These are phyloP conservation scores for Delphinapterus leucas DNA, from an alignment of 2,113 vertebrate genomes.

Conservation along the genomic window DNA sequence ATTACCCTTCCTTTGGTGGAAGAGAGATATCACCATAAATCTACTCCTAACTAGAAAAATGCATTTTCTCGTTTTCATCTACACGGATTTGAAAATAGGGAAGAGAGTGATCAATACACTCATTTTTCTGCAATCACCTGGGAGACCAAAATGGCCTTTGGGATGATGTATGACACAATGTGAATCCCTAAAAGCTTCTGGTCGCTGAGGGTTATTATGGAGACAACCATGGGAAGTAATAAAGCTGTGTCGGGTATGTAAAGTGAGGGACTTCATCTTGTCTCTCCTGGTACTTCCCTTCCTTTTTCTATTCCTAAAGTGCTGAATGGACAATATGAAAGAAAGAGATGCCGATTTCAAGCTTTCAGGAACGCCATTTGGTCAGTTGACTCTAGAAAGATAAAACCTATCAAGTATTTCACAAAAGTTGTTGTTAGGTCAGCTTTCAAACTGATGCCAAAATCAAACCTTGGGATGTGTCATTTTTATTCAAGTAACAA, in stretches of 20 bases:
- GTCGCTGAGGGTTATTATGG: constrained; percentile 22
- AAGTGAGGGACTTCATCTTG: constrained; percentile 4
- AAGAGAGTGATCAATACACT: constrained; percentile 33
- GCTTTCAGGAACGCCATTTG: not conserved
- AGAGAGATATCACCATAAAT: constrained; percentile 16
- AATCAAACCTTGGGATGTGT: not conserved
- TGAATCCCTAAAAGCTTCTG: constrained; percentile 48
- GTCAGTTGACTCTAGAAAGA: not conserved
- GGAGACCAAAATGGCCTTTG: not conserved
- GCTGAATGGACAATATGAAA: constrained; percentile 28
- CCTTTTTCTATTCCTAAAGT: not conserved
- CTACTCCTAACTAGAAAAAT: constrained; percentile 9
- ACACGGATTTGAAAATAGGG: constrained; percentile 32
- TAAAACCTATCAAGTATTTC: constrained; percentile 15
- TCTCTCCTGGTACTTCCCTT: constrained; percentile 13
- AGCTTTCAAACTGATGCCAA: constrained; percentile 4
- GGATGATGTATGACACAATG: not conserved
- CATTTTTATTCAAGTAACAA: not conserved
- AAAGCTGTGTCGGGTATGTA: constrained; percentile 23
- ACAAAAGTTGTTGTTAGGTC: not conserved
- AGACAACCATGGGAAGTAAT: constrained; percentile 40
- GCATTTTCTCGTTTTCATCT: constrained; percentile 23
- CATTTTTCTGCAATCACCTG: constrained; percentile 30
- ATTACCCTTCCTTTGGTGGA: not conserved
- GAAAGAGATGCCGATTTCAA: not conserved